Evolutionary conservation across 2,888 invertebrate species (phyloP).

Genomic region (Agrilus cyanescens): DNA sequence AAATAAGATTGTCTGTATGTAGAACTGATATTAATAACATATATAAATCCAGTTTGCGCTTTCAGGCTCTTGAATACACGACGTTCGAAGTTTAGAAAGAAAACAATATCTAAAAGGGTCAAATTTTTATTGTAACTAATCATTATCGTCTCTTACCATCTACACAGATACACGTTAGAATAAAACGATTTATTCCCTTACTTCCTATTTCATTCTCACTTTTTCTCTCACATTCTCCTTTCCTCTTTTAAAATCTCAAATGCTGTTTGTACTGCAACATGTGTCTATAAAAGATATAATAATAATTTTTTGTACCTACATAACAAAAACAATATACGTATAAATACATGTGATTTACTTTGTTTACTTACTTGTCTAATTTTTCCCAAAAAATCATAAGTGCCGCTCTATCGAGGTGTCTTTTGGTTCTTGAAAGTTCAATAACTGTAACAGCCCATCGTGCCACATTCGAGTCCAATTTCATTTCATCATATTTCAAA

Average conservation of each 20-base stretch:
- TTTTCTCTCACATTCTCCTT: neutral
- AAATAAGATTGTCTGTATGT: no score
- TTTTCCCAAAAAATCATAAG: conserved; percentile 96
- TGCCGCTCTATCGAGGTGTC: conserved; percentile 93
- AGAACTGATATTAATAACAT: no score
- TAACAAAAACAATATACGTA: neutral
- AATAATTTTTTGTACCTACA: conserved; percentile 4
- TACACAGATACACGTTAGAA: no score
- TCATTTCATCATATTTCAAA: conserved; percentile 92
- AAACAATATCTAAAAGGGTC: no score
- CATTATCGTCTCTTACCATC: no score
- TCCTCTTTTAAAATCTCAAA: conserved; percentile 51
- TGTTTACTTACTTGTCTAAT: conserved; percentile 68
- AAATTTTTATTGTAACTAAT: no score
- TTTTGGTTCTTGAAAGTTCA: conserved; percentile 79
- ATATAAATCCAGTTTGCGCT: no score
- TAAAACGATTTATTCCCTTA: no score
- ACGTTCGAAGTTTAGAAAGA: no score
- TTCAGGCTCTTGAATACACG: no score
- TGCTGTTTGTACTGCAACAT: conserved; percentile 83
- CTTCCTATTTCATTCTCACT: no score
- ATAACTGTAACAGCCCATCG: conserved; percentile 96
- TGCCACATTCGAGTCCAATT: conserved; percentile 85
- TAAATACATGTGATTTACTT: no score
- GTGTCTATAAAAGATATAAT: conserved; percentile 51